phyloP scores from a whole-genome alignment of 2,113 vertebrate species.

The Pterocles gutturalis region DNA sequence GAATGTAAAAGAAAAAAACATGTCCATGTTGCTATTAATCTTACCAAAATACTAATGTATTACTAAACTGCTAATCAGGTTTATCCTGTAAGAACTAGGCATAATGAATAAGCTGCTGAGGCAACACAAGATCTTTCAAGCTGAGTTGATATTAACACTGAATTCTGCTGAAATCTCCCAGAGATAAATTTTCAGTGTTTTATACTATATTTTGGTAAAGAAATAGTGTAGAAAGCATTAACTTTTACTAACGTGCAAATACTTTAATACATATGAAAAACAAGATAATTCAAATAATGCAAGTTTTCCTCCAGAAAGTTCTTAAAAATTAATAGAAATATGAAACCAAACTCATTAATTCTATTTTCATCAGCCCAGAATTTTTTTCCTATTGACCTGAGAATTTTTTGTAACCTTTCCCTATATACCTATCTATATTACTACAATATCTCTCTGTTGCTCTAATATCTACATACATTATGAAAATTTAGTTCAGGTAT shows the following conservation, averaged over 20 bases:
- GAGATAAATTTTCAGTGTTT: background rate
- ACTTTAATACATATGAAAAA: background rate
- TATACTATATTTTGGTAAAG: background rate
- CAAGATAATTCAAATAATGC: background rate
- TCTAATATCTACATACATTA: background rate
- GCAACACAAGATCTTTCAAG: background rate
- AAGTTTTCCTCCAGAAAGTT: background rate
- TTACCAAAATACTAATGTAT: slow-evolving; percentile 19
- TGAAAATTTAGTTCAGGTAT: background rate
- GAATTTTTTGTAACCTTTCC: background rate
- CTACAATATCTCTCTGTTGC: background rate
- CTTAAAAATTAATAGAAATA: background rate
- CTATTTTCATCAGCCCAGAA: background rate
- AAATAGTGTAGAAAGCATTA: background rate
- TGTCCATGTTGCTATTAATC: background rate
- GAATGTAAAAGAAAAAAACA: background rate
- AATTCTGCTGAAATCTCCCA: background rate
- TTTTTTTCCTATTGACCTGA: background rate
- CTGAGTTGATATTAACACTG: background rate
- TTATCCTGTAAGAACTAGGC: slow-evolving; percentile 42
- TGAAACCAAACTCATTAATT: background rate
- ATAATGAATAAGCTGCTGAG: slow-evolving; percentile 17
- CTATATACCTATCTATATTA: background rate
- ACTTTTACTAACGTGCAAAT: background rate
- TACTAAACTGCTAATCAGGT: slow-evolving; percentile 55